phyloP scores from a whole-genome alignment of 2,113 vertebrate genomes.

The Gnathonemus longibarbis region DNA sequence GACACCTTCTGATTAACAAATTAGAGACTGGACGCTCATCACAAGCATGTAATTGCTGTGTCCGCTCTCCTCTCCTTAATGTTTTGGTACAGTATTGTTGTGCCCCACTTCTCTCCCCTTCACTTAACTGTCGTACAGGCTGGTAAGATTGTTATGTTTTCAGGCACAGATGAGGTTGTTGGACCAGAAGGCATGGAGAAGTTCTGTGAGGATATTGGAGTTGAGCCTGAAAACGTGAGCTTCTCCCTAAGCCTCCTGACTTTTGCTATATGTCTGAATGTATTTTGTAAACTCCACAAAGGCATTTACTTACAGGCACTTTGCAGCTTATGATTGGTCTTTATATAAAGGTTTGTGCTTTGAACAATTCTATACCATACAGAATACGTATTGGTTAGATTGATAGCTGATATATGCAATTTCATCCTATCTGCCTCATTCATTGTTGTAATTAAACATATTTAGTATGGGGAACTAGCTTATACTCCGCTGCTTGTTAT shows the following conservation, averaged over 20 bases:
- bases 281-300: neutral
- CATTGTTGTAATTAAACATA: neutral
- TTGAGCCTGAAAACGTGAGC: conserved; percentile 95
- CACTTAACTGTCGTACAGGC: neutral
- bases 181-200: conserved; percentile 96
- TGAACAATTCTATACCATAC: neutral
- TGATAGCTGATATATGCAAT: neutral
- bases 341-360: neutral
- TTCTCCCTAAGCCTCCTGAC: neutral
- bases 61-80: neutral
- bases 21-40: neutral
- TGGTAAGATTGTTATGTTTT: neutral
- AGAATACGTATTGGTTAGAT: neutral
- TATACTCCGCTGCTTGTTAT: neutral
- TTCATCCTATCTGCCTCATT: neutral
- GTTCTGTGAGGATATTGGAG: conserved; percentile 93
- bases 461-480: neutral
- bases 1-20: neutral
- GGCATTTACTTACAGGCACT: neutral
- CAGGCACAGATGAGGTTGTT: conserved; percentile 83
- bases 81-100: neutral
- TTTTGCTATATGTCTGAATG: neutral
- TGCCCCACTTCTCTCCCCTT: neutral
- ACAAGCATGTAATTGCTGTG: neutral
- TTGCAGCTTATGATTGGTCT: neutral